Conservation (phyloP, 2,797 vertebrate species). For the Ctenopoma kingsleyae region DNA sequence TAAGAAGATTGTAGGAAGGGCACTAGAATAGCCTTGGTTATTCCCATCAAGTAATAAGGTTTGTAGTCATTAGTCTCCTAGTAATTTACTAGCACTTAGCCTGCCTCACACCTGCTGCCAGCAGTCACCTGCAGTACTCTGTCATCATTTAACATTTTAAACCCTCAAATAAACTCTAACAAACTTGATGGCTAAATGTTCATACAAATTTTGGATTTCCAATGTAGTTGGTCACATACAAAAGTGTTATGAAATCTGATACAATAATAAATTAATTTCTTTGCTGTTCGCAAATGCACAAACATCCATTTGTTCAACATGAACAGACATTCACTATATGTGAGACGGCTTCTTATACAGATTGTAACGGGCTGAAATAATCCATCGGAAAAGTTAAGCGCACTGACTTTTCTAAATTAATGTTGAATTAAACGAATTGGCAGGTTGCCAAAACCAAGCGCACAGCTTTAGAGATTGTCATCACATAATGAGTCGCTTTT, state of each 20-base stretch:
- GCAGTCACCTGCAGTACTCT: slow-evolving; percentile 33
- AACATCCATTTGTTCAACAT: slow-evolving; percentile 62
- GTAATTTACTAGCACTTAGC: slow-evolving; percentile 15
- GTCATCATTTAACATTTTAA: slow-evolving; percentile 19
- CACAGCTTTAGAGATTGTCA: slow-evolving; percentile 85
- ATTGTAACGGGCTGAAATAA: slow-evolving; percentile 82
- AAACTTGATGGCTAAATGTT: slow-evolving; percentile 30
- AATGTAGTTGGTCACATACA: slow-evolving; percentile 40
- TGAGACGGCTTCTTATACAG: slow-evolving; percentile 64
- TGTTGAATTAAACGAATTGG: slow-evolving; percentile 84
- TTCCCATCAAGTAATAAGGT: slow-evolving; percentile 39
- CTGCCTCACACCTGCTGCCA: slow-evolving; percentile 37
- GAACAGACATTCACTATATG: slow-evolving; percentile 57
- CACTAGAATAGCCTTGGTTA: slow-evolving; percentile 46
- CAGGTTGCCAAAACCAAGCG: slow-evolving; percentile 78
- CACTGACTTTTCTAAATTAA: slow-evolving; percentile 80
- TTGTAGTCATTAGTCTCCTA: slow-evolving; percentile 16
- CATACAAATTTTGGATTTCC: slow-evolving; percentile 27
- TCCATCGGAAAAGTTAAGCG: slow-evolving; percentile 76
- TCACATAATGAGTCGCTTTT: slow-evolving; percentile 84
- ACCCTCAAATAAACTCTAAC: slow-evolving; percentile 12
- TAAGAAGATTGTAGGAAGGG: slow-evolving; percentile 2
- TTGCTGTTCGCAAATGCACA: slow-evolving; percentile 63
- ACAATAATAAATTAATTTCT: slow-evolving; percentile 36
- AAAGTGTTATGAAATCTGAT: slow-evolving; percentile 35